Conservation (phyloP, 2,888 invertebrate genomes). For the Papilio protenor region DNA sequence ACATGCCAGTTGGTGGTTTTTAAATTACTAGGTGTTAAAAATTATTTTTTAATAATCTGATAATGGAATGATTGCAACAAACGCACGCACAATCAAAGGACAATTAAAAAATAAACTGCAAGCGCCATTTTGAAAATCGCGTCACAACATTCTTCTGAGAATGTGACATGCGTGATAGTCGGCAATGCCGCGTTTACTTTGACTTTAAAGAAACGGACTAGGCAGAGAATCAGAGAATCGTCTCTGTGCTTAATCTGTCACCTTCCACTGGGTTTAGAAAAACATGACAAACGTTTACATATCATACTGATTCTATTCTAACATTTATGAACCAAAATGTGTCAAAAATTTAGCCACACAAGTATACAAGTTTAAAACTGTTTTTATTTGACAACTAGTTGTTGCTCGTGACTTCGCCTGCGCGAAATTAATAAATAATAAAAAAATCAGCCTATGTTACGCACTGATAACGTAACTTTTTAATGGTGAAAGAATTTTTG, state of each 20-base stretch:
- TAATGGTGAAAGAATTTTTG: too few relatives aligned
- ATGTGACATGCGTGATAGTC: constrained; percentile 47
- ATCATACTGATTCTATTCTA: too few relatives aligned
- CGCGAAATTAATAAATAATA: too few relatives aligned
- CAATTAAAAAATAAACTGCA: constrained; percentile 43
- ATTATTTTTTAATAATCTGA: not conserved
- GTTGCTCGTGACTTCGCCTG: too few relatives aligned
- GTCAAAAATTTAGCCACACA: too few relatives aligned
- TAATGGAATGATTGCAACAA: constrained; percentile 3
- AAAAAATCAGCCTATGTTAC: too few relatives aligned
- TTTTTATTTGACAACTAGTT: too few relatives aligned
- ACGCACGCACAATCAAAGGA: constrained; percentile 23
- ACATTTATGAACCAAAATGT: too few relatives aligned
- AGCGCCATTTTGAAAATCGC: constrained; percentile 40
- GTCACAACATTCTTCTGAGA: constrained; percentile 49
- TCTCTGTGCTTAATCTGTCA: not conserved
- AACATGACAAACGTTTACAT: too few relatives aligned
- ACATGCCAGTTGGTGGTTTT: not conserved
- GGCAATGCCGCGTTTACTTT: constrained; percentile 44
- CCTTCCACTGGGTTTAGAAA: not conserved
- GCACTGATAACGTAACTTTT: too few relatives aligned
- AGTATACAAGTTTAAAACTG: too few relatives aligned
- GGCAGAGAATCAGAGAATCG: not conserved
- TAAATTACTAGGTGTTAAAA: not conserved
- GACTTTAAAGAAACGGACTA: not conserved